phyloP scores from a whole-genome alignment of 2,113 vertebrate genomes.

The Megaptera novaeangliae region DNA sequence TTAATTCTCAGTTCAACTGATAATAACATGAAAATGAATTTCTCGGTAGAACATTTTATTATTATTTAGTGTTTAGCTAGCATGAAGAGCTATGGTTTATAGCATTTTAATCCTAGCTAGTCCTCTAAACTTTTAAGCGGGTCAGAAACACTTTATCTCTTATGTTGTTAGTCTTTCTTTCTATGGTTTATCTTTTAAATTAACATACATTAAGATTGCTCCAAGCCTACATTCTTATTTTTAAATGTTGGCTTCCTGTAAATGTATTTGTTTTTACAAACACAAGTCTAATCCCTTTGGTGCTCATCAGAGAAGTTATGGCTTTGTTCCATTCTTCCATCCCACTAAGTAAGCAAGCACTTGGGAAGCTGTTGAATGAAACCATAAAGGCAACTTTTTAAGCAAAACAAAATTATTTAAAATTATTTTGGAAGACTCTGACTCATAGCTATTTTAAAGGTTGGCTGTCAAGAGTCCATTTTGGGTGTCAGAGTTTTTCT shows the following conservation, averaged over 20 bases:
- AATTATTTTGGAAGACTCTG: conserved; percentile 22
- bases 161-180: neutral
- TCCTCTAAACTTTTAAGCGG: conserved; percentile 1
- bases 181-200: neutral
- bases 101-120: neutral
- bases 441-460: neutral
- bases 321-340: neutral
- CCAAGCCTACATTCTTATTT: neutral
- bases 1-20: neutral
- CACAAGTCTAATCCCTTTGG: neutral
- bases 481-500: neutral
- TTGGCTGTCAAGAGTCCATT: neutral
- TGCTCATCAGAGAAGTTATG: neutral
- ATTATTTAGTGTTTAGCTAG: conserved; percentile 3
- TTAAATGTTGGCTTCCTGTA: neutral
- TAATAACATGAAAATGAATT: neutral
- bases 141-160: neutral
- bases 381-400: neutral
- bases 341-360: neutral
- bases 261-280: neutral
- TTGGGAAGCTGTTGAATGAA: neutral
- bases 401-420: conserved; percentile 32
- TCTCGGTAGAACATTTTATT: neutral
- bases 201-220: neutral
- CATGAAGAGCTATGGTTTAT: neutral